Base-by-base conservation (phyloP, 2,113 vertebrate species). In the Ceyx cyanopectus region DNA sequence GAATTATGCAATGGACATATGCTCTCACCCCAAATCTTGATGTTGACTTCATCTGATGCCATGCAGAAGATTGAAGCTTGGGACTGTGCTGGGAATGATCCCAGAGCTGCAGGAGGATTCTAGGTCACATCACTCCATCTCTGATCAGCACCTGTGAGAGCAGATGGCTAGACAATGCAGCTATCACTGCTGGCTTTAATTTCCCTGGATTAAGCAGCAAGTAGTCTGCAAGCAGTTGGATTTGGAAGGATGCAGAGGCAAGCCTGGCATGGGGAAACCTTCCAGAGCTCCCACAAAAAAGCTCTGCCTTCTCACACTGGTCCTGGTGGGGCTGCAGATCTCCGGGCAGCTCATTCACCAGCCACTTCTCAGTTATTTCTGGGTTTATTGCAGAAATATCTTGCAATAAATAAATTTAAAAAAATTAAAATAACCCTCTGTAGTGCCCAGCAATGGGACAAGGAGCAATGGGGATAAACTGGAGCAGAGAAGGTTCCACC, bases 141-240 rank as follows among this genome's bases (percentile, higher is more conserved):
- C 85, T 67, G 56, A 43, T 79, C 95, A 88, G 85, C 90, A 96
- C 94, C 96, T 96, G 91, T 80, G 84, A 70, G 45, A 94, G 94
- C 96, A 97, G 97, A 96, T 96, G 96, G 93, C 41, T 46, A 58
- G 87, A 89, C 85, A 87, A 58, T 76, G 68, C 16, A 62, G 90
- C 85, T 60, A 11, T 77, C 66, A 43, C 85, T 79, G 85, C 72
- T 82, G 91, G 70, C 16, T 94, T 96, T 96, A 80, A 97, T 96
- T 94, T 97, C 37, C 92, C 82, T 87, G 82, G 69, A 95, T 96
- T 96, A 96, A 97, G 93, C 53, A 96, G 78, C 50, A 65, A 89
- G 85, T 24, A 46, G 48, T 63, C 16, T 57, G 76, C 74, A 63
- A 94, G 81, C 68, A 24, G 37, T 79, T 91, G 74, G 81, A 94